These are phyloP conservation scores for Doris montereyensis DNA, from an alignment of 2,888 invertebrate genomes.

Conservation along the genomic window DNA sequence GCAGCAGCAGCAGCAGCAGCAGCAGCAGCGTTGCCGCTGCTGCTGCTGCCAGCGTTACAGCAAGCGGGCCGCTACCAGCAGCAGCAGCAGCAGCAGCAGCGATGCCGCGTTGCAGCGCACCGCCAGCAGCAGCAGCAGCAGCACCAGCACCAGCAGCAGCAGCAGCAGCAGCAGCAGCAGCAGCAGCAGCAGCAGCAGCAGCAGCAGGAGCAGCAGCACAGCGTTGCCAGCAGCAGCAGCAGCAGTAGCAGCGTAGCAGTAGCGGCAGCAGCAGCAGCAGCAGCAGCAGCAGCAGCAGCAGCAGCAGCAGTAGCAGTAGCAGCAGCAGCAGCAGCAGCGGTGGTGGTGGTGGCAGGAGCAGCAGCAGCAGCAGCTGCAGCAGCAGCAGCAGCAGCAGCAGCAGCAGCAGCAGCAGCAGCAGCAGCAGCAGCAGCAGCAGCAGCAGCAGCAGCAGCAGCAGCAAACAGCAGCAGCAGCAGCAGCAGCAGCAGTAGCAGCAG, in stretches of 20 bases:
- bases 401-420: background rate
- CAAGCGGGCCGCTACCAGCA: no score
- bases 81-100: conserved; percentile 13
- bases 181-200: background rate
- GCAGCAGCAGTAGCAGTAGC: conserved; percentile 5
- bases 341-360: conserved; percentile 6
- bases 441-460: background rate
- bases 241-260: background rate
- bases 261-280: background rate
- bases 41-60: no score
- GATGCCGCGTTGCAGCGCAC: conserved; percentile 12
- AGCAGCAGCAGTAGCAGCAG: background rate
- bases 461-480: background rate
- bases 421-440: background rate
- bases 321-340: conserved; percentile 24
- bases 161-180: background rate
- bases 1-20: conserved; percentile 21
- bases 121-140: background rate
- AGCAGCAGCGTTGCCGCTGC: background rate
- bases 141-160: background rate
- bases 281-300: background rate
- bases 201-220: background rate
- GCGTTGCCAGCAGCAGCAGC: background rate
- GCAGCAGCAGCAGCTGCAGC: background rate
- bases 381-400: background rate